A percentile compares a stretch with the other conserved stretches of the same genome.
Conservation (phyloP, 2,113 vertebrate species). For the Otolemur garnettii region DNA sequence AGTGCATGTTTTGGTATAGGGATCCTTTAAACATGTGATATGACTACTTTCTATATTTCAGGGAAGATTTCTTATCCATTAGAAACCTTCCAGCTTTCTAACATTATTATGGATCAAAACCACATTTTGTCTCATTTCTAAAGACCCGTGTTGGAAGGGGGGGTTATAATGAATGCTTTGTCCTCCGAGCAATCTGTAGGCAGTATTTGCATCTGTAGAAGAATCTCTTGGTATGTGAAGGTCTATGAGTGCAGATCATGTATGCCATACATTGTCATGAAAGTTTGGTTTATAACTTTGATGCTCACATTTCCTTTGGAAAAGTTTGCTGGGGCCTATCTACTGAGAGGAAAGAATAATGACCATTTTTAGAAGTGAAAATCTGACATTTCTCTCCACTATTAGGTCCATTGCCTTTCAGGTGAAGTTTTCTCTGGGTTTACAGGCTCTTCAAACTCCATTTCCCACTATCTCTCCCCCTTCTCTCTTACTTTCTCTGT, state of each 20-base stretch:
- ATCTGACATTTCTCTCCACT: neutral
- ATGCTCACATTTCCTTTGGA: neutral
- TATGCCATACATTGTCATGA: neutral
- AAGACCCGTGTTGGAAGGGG: neutral
- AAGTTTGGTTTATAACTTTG: neutral
- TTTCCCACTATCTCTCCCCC: neutral
- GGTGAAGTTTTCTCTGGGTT: neutral
- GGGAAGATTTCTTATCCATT: neutral
- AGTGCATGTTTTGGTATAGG: neutral
- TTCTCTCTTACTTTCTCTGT: neutral
- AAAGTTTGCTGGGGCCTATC: neutral
- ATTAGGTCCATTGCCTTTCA: neutral
- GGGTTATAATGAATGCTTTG: neutral
- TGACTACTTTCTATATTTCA: neutral
- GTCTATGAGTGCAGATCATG: neutral
- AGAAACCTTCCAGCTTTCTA: slow-evolving; percentile 30
- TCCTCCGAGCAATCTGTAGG: neutral
- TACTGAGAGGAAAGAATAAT: neutral
- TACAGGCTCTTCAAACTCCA: no score
- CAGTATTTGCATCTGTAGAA: neutral
- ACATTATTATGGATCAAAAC: neutral
- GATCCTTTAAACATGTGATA: neutral
- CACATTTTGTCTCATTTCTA: neutral
- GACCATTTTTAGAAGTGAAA: neutral
- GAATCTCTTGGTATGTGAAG: neutral